Percentiles rank a stretch among this genome's conserved stretches.
phyloP scores from a whole-genome alignment of 2,797 vertebrate species.

The Micrastur ruficollis region DNA sequence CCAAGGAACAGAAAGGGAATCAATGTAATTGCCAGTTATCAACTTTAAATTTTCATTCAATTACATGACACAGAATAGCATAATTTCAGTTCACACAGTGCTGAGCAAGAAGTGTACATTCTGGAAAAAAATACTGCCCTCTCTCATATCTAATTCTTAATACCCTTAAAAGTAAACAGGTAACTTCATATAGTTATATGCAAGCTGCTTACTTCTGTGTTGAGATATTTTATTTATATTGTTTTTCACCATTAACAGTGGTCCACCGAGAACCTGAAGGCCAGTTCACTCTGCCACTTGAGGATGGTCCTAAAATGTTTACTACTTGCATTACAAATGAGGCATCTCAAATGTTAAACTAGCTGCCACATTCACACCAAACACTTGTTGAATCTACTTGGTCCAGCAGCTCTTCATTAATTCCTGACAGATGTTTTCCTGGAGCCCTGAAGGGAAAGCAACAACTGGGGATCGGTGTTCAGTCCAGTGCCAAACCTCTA shows the following conservation, averaged over 20 bases:
- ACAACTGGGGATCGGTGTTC: neutral
- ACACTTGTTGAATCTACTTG: neutral
- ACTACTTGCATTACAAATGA: neutral
- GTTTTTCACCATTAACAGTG: neutral
- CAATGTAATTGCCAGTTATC: constrained; percentile 65
- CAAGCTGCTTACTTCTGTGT: neutral
- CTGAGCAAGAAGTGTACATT: neutral
- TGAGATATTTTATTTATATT: neutral
- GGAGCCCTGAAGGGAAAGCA: neutral
- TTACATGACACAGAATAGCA: constrained; percentile 22
- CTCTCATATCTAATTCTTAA: neutral
- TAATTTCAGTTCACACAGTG: constrained; percentile 35
- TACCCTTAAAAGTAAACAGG: neutral
- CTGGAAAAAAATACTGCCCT: neutral
- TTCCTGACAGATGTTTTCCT: neutral
- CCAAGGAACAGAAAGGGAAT: constrained; percentile 64
- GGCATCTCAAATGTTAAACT: neutral
- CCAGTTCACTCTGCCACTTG: neutral
- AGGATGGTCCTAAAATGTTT: neutral
- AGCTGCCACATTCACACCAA: neutral
- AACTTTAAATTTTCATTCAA: constrained; percentile 57
- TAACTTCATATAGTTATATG: neutral
- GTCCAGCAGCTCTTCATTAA: neutral
- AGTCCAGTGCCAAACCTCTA: neutral
- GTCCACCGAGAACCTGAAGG: neutral